Base-by-base conservation (phyloP, 1,140 invertebrate genomes). In the Bombus picipes region DNA sequence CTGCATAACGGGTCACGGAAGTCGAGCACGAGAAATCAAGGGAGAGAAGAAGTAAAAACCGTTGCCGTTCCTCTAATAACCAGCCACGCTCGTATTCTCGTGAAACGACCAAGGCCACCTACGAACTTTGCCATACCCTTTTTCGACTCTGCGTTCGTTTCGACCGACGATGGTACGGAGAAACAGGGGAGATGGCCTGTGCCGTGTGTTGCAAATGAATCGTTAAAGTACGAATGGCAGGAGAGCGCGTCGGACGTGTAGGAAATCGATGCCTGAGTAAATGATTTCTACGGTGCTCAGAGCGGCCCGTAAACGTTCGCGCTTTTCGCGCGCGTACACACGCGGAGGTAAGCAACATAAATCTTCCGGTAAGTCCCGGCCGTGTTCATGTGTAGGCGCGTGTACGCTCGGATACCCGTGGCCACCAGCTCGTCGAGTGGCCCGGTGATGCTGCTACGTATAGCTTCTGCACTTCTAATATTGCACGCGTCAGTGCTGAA, bases 401-500 rank as follows among this genome's bases (percentile, higher is more conserved):
- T 77, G 85, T 79, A 90, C 88, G 77, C 74, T 43, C 82, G 87
- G 70, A 68, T 85, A 78, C 43, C 71, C 88, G 87, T 81, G 86
- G 57, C 66, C 81, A 85, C 47, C 78, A 82, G 84, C 83, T 90
- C 86, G 89, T 87, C 89, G 91, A 92, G 91, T 85, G 91, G 88
- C 91, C 84, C 92, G 90, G 94, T 92, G 93, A 94, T 94, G 91
- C 92, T 86, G 89, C 83, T 85, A 75, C 85, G 83, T 93, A 92
- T 85, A 89, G 87, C 90, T 82, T 87, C 92, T 91, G 92, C 91
- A 91, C 92, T 92, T 93, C 93, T 94, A 94, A 94, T 94, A 94
- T 94, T 94, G 93, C 93, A 88, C 90, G 89, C 91, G 93, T 94
- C 93, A 92, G 88, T 86, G 90, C 87, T 94, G 93, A 94, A 94